Evolutionary conservation across 1,140 invertebrate genomes (phyloP).

Genomic region (Eumeta japonica): DNA sequence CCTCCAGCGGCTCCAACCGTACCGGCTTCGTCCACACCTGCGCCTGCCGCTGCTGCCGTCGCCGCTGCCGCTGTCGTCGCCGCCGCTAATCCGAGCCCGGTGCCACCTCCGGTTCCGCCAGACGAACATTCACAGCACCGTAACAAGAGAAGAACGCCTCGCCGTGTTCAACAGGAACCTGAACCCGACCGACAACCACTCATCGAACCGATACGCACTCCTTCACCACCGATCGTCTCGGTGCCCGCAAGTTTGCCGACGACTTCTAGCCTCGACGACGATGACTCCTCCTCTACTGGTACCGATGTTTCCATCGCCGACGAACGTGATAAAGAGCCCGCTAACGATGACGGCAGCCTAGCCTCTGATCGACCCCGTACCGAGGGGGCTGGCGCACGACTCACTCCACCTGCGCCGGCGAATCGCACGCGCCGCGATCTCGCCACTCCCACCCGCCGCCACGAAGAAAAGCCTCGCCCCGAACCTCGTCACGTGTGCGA

Average conservation of each 20-base stretch:
- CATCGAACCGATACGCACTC: no score
- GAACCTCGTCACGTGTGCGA: no score
- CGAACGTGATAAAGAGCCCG: conserved; percentile 6
- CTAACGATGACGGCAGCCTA: background rate
- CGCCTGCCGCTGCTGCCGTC: conserved; percentile 19
- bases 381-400: no score
- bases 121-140: no score
- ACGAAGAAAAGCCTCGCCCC: no score
- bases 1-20: conserved; percentile 17
- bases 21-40: conserved; percentile 5
- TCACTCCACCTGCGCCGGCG: conserved; percentile 5
- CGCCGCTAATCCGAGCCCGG: conserved; percentile 19
- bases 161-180: no score
- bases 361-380: conserved; percentile 5
- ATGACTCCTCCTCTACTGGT: conserved; percentile 18
- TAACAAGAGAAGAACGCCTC: no score
- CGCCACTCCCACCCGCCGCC: conserved; percentile 7
- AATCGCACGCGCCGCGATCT: conserved; percentile 6
- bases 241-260: no score
- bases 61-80: conserved; percentile 15
- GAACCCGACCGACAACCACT: no score
- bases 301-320: conserved; percentile 21
- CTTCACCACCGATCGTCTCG: no score
- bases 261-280: no score
- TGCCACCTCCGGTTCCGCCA: no score